A percentile compares a stretch with the other conserved stretches of the same genome.
phyloP scores from a whole-genome alignment of 2,797 vertebrate genomes.

The Bradypodion pumilum region DNA sequence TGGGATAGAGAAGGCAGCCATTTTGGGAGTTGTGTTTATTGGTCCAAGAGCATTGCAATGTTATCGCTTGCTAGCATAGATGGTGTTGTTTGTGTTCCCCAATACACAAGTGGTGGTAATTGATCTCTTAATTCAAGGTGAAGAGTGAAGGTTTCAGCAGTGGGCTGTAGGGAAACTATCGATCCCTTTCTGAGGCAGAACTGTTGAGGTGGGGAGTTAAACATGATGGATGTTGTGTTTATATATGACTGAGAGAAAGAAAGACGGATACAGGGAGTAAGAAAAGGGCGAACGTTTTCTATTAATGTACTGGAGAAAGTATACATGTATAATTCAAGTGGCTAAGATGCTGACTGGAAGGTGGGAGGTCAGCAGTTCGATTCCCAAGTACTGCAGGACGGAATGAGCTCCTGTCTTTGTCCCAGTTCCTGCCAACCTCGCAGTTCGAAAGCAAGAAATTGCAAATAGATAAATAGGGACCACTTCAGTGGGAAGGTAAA shows the following conservation, averaged over 20 bases:
- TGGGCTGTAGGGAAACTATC: neutral
- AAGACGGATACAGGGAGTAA: neutral
- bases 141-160: neutral
- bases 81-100: neutral
- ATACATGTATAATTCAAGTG: no score
- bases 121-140: neutral
- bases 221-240: neutral
- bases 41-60: neutral
- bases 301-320: no score
- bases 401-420: no score
- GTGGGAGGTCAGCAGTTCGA: no score
- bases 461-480: no score
- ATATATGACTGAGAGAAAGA: neutral
- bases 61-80: neutral
- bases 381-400: no score
- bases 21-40: conserved; percentile 35
- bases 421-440: no score
- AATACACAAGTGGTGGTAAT: neutral
- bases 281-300: neutral
- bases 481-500: no score
- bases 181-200: neutral
- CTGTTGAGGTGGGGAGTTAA: neutral
- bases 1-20: conserved; percentile 12
- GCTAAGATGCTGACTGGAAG: no score
- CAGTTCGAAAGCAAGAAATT: no score